These are phyloP conservation scores for Lycodopsis pacificus DNA, from an alignment of 2,797 vertebrate genomes.

Conservation along the genomic window DNA sequence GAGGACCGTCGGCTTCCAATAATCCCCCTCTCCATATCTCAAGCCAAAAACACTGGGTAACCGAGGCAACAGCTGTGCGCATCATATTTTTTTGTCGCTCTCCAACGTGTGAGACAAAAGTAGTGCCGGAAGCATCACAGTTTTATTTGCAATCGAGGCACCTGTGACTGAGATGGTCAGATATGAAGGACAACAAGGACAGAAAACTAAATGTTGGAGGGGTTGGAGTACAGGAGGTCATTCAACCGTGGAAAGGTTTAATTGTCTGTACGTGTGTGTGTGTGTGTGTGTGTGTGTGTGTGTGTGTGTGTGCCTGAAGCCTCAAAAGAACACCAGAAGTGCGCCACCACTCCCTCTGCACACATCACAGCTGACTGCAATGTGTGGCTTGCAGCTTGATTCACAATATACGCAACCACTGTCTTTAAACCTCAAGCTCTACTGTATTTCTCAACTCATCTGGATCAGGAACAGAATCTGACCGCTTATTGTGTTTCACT, in stretches of 20 bases:
- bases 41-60: slow-evolving; percentile 45
- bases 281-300: neutral
- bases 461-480: slow-evolving; percentile 50
- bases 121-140: slow-evolving; percentile 25
- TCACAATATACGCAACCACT: slow-evolving; percentile 28
- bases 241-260: slow-evolving; percentile 29
- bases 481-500: slow-evolving; percentile 25
- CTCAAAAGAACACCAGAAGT: slow-evolving; percentile 25
- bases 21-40: slow-evolving; percentile 39
- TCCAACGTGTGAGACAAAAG: slow-evolving; percentile 11
- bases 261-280: slow-evolving; percentile 21
- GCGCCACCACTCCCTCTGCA: slow-evolving; percentile 33
- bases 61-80: slow-evolving; percentile 48
- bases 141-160: slow-evolving; percentile 25
- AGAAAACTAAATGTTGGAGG: neutral
- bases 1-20: slow-evolving; percentile 24
- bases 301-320: slow-evolving; percentile 23
- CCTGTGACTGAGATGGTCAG: slow-evolving; percentile 31
- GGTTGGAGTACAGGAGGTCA: slow-evolving; percentile 14
- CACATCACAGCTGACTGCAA: slow-evolving; percentile 28
- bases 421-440: slow-evolving; percentile 50
- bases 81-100: neutral
- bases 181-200: slow-evolving; percentile 1
- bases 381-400: slow-evolving; percentile 27
- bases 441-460: slow-evolving; percentile 29